These are phyloP conservation scores for Bombus balteatus DNA, from an alignment of 1,140 invertebrate species.

Conservation along the genomic window DNA sequence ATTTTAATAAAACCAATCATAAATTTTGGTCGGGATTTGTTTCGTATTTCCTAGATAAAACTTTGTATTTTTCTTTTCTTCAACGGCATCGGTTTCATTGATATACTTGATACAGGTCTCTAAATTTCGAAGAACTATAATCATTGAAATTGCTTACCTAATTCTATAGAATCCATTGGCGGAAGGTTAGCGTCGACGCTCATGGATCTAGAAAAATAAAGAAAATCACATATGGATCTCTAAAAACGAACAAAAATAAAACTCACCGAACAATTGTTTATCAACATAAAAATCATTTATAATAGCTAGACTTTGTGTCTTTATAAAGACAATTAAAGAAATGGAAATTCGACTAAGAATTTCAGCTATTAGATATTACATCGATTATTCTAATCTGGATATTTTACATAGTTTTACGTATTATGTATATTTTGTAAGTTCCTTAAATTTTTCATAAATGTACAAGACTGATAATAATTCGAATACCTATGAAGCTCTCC, in stretches of 20 bases:
- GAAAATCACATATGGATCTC: neutral
- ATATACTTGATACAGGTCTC: neutral
- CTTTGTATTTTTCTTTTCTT: too few relatives aligned
- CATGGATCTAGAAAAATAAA: neutral
- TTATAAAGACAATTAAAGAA: too few relatives aligned
- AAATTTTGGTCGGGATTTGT: too few relatives aligned
- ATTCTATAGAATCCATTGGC: neutral
- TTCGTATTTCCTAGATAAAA: too few relatives aligned
- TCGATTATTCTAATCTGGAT: too few relatives aligned
- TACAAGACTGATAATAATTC: neutral
- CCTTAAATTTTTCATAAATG: neutral
- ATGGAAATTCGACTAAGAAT: too few relatives aligned
- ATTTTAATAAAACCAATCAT: too few relatives aligned
- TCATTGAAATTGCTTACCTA: neutral
- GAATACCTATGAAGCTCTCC: constrained; percentile 20
- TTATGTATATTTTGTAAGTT: neutral
- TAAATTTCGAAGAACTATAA: neutral
- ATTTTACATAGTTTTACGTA: too few relatives aligned
- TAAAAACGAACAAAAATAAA: neutral
- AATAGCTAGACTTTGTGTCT: too few relatives aligned
- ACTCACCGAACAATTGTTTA: too few relatives aligned
- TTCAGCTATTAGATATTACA: too few relatives aligned
- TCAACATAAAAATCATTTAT: too few relatives aligned
- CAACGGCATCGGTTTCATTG: neutral
- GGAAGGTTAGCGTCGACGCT: neutral